Evolutionary conservation across 2,113 vertebrate species (phyloP).

Genomic region (Ivindomyrus marchei): DNA sequence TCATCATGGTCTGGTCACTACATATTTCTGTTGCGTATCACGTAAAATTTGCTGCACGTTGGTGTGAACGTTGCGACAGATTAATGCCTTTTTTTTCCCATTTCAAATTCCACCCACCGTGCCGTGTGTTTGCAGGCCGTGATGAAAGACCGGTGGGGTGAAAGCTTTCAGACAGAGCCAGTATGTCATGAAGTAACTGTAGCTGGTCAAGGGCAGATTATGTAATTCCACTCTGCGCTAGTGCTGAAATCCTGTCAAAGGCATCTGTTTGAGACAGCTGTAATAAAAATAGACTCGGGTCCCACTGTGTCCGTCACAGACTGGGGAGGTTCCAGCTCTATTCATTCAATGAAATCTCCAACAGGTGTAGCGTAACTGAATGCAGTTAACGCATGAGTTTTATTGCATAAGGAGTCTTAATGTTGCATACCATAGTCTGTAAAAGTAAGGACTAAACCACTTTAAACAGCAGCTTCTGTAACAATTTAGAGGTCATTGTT

Average conservation of each 20-base stretch:
- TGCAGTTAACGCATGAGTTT: neutral
- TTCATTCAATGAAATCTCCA: neutral
- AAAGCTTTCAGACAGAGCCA: neutral
- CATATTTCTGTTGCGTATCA: neutral
- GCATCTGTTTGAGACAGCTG: neutral
- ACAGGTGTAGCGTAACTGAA: neutral
- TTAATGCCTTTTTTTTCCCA: neutral
- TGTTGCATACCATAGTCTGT: neutral
- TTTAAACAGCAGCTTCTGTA: neutral
- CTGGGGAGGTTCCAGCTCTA: neutral
- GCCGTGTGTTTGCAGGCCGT: neutral
- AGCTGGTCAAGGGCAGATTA: neutral
- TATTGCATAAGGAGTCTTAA: neutral
- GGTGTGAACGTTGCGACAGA: neutral
- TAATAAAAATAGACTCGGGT: constrained; percentile 12
- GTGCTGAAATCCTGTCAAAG: neutral
- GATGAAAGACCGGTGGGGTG: neutral
- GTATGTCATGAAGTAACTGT: neutral
- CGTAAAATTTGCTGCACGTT: neutral
- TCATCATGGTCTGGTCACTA: neutral
- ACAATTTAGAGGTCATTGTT: neutral
- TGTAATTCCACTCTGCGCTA: neutral
- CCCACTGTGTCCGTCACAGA: neutral
- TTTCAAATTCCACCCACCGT: neutral
- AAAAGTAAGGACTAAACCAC: neutral